phyloP scores from a whole-genome alignment of 1,140 invertebrate genomes.

The Chrysomallon squamiferum region DNA sequence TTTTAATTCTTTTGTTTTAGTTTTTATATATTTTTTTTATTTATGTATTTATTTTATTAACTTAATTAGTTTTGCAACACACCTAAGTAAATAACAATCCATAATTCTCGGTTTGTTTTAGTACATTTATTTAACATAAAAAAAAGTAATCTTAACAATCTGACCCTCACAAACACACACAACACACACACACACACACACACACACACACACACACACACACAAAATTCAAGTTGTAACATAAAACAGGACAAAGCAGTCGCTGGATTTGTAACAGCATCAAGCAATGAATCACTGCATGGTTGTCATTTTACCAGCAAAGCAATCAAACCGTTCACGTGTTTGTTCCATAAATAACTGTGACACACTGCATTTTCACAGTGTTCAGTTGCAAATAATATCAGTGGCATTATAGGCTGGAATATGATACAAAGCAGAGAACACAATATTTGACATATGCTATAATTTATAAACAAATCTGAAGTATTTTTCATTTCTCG shows the following conservation, averaged over 20 bases:
- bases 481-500: no score
- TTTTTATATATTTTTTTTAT: neutral
- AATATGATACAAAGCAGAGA: no score
- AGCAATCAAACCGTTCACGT: no score
- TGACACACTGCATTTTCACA: no score
- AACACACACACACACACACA: neutral
- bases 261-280: no score
- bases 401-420: no score
- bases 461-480: no score
- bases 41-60: neutral
- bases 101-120: neutral
- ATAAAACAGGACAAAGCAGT: neutral
- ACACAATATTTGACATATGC: no score
- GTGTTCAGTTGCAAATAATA: no score
- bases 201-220: neutral
- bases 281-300: no score
- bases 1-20: neutral
- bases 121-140: neutral
- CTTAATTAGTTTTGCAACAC: neutral
- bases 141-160: neutral
- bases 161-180: neutral
- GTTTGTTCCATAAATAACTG: no score
- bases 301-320: no score
- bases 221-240: neutral
- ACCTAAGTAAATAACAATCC: neutral